Percentiles rank a stretch among this genome's conserved stretches.
Conservation (phyloP, 2,113 vertebrate genomes). For the Amphiprion percula region DNA sequence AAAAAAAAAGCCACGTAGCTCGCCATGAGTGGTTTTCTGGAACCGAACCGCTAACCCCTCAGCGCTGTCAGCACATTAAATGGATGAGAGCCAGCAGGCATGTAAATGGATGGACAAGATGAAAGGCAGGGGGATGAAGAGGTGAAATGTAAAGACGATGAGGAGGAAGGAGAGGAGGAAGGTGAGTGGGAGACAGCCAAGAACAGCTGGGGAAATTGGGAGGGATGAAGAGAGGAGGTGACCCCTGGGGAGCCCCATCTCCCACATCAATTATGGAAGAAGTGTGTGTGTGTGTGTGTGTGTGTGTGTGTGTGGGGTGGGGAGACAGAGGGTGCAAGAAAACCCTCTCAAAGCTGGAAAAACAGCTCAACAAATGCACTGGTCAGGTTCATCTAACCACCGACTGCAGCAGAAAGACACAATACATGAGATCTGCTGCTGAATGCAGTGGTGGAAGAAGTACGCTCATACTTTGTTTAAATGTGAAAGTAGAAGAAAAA, state of each 20-base stretch:
- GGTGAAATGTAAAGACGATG: too few species aligned
- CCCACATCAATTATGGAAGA: conserved; percentile 81
- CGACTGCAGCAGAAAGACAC: conserved; percentile 14
- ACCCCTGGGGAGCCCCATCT: conserved; percentile 75
- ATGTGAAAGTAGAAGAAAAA: neutral
- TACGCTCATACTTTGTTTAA: neutral
- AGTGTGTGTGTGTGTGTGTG: conserved; percentile 41
- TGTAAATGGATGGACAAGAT: conserved; percentile 73
- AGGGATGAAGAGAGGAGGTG: conserved; percentile 58
- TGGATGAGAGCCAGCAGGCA: conserved; percentile 69
- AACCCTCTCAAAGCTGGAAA: conserved; percentile 30
- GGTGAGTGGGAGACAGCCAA: conserved; percentile 67
- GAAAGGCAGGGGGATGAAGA: conserved; percentile 62
- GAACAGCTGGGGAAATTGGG: conserved; percentile 72
- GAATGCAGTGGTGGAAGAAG: neutral
- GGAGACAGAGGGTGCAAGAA: neutral
- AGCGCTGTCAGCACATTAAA: conserved; percentile 65
- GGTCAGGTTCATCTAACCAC: conserved; percentile 15
- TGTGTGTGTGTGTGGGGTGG: neutral
- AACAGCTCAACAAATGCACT: conserved; percentile 26
- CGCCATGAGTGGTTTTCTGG: conserved; percentile 48
- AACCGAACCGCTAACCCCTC: conserved; percentile 55
- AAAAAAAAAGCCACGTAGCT: conserved; percentile 28
- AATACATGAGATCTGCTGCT: neutral
- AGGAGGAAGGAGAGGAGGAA: conserved; percentile 19